Evolutionary conservation across 2,113 vertebrate species (phyloP).

Genomic region (Zapus hudsonius): DNA sequence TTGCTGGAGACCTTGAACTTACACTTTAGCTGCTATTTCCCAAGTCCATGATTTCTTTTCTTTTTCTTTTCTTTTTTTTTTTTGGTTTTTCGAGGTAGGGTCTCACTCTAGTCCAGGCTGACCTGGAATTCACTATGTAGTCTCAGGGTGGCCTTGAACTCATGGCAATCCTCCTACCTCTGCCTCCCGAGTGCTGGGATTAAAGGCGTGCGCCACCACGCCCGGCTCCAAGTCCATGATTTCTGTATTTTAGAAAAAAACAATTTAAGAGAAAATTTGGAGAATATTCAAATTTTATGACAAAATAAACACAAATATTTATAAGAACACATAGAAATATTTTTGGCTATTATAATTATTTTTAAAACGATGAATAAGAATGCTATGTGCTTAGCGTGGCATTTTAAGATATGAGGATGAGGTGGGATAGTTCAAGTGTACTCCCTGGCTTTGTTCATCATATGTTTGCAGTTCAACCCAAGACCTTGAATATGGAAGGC

Average conservation of each 20-base stretch:
- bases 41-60: not conserved
- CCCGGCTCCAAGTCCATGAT: too few relatives aligned
- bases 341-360: not conserved
- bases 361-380: not conserved
- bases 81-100: too few relatives aligned
- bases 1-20: too few relatives aligned
- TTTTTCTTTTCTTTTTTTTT: too few relatives aligned
- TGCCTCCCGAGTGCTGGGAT: too few relatives aligned
- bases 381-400: too few relatives aligned
- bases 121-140: too few relatives aligned
- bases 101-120: too few relatives aligned
- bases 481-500: not conserved
- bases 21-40: too few relatives aligned
- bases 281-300: constrained; percentile 16
- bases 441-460: not conserved
- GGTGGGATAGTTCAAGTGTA: not conserved
- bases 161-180: too few relatives aligned
- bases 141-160: too few relatives aligned
- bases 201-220: too few relatives aligned
- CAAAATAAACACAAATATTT: not conserved
- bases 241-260: not conserved
- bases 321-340: not conserved
- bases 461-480: not conserved
- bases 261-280: not conserved
- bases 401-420: not conserved